A percentile compares a stretch with the other conserved stretches of the same genome.
phyloP scores from a whole-genome alignment of 1,140 invertebrate genomes.

The Drosophila lini region DNA sequence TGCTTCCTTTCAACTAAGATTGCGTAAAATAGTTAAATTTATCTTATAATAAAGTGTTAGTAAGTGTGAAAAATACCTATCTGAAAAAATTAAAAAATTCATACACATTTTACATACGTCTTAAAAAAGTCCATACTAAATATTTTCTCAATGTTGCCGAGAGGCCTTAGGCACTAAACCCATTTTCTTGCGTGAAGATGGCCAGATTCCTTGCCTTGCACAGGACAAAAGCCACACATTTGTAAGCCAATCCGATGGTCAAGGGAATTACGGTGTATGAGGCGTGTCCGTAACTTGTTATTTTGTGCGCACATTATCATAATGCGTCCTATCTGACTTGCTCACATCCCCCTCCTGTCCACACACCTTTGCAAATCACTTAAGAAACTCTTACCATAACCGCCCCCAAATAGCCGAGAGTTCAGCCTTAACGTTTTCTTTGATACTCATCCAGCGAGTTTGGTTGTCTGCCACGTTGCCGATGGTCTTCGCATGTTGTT shows the following conservation, averaged over 20 bases:
- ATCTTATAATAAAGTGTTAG: background rate
- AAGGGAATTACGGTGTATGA: constrained; percentile 32
- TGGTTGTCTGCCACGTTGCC: constrained; percentile 4
- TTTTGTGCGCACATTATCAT: constrained; percentile 69
- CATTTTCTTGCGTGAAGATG: constrained; percentile 27
- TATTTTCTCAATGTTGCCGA: background rate
- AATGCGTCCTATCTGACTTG: constrained; percentile 67
- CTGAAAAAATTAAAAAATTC: background rate
- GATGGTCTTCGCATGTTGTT: constrained; percentile 52
- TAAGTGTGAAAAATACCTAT: background rate
- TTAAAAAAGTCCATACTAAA: background rate
- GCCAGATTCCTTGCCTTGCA: constrained; percentile 29
- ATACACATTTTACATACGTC: background rate
- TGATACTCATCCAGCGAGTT: constrained; percentile 3
- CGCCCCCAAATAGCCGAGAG: constrained; percentile 14
- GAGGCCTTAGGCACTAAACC: constrained; percentile 26
- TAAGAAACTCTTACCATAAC: constrained; percentile 35
- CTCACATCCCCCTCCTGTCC: constrained; percentile 3
- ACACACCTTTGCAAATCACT: constrained; percentile 62
- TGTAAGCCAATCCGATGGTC: constrained; percentile 48
- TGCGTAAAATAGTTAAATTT: background rate
- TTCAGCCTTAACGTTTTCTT: background rate
- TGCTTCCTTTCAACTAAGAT: background rate
- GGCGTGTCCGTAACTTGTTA: constrained; percentile 53
- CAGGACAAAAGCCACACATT: constrained; percentile 14